Percentiles rank a stretch among this genome's conserved stretches.
Conservation (phyloP, 1,140 invertebrate genomes). For the Temnothorax curvispinosus region DNA sequence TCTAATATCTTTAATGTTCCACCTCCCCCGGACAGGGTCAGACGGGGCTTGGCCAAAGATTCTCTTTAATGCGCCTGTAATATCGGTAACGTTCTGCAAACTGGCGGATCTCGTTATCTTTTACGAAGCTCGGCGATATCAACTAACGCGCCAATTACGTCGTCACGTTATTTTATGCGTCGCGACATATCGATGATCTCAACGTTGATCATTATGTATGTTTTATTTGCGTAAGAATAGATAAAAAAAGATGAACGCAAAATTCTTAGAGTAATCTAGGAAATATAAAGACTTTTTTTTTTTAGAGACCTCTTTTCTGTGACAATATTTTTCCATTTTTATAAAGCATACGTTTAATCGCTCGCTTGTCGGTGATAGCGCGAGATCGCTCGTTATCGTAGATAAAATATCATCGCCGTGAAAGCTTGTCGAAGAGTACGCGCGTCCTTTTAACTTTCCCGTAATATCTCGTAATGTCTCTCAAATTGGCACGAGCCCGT, state of each 20-base stretch:
- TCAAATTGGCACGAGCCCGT: conserved; percentile 54
- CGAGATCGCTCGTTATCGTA: background rate
- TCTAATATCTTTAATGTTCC: conserved; percentile 64
- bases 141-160: background rate
- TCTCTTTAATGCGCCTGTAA: conserved; percentile 36
- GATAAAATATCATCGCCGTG: background rate
- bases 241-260: background rate
- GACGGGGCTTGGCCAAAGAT: background rate
- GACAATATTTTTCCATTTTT: background rate
- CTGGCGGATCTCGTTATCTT: conserved; percentile 21
- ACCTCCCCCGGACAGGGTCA: background rate
- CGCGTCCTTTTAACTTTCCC: conserved; percentile 45
- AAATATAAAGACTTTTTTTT: background rate
- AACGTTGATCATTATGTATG: background rate
- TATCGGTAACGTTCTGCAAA: conserved; percentile 50
- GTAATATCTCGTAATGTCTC: conserved; percentile 55
- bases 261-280: background rate
- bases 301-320: background rate
- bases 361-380: background rate
- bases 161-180: background rate
- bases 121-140: conserved; percentile 16
- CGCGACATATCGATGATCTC: background rate
- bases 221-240: background rate
- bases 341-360: background rate
- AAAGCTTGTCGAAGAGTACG: background rate